These are phyloP conservation scores for Eupithecia tripunctaria DNA, from an alignment of 2,888 invertebrate species.

Conservation along the genomic window DNA sequence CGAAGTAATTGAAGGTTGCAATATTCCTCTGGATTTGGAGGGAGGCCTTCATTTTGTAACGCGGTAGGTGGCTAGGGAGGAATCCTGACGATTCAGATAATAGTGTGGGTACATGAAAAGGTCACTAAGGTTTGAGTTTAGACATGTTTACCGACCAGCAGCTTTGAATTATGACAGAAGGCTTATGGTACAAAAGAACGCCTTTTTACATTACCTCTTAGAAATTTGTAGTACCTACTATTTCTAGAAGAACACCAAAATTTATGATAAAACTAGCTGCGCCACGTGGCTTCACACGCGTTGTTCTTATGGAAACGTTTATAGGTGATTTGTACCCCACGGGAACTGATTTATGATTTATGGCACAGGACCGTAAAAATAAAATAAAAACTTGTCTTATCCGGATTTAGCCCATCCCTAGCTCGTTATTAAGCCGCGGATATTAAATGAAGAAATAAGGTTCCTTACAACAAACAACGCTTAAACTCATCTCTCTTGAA, in stretches of 20 bases:
- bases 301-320: too few relatives aligned
- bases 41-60: conserved; percentile 22
- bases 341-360: too few relatives aligned
- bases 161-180: background rate
- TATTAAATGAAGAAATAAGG: conserved; percentile 36
- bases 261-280: too few relatives aligned
- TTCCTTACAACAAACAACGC: conserved; percentile 27
- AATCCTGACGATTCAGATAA: background rate
- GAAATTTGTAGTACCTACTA: too few relatives aligned
- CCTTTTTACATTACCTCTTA: too few relatives aligned
- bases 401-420: conserved; percentile 18
- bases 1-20: conserved; percentile 71
- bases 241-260: too few relatives aligned
- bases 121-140: background rate
- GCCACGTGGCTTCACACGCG: too few relatives aligned
- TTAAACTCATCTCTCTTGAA: conserved; percentile 29
- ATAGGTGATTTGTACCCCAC: too few relatives aligned
- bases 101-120: background rate
- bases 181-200: background rate
- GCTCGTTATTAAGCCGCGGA: conserved; percentile 21
- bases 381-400: background rate
- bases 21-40: conserved; percentile 56
- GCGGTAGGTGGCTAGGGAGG: conserved; percentile 6
- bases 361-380: too few relatives aligned
- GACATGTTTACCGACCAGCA: background rate